Evolutionary conservation across 2,888 invertebrate genomes (phyloP).

Genomic region (Girardia tigrina): DNA sequence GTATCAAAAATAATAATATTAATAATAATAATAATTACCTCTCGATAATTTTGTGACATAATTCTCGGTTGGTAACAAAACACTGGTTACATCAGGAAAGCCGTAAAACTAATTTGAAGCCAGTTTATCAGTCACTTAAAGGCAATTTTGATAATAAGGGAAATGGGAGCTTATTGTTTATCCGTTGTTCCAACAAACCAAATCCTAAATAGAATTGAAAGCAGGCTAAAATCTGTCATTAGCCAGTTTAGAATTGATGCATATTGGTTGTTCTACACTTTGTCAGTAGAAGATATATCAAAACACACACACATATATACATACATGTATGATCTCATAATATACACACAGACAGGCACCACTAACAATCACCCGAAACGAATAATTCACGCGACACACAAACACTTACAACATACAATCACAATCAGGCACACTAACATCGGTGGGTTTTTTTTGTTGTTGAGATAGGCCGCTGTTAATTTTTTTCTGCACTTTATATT

Average conservation of each 20-base stretch:
- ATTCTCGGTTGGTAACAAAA: constrained; percentile 6
- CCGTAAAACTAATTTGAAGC: constrained; percentile 23
- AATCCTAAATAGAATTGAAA: neutral
- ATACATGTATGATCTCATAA: neutral
- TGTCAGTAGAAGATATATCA: neutral
- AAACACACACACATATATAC: too few species aligned
- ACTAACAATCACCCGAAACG: too few species aligned
- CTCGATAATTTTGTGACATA: constrained; percentile 15
- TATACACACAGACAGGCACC: constrained; percentile 6
- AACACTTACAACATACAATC: neutral
- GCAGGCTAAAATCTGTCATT: neutral
- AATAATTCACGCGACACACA: too few species aligned
- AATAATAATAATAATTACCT: neutral
- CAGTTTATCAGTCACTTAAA: constrained; percentile 16
- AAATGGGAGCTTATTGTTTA: constrained; percentile 23
- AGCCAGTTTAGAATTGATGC: neutral
- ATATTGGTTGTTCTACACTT: neutral
- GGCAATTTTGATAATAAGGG: constrained; percentile 19
- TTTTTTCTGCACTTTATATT: neutral
- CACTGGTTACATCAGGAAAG: constrained; percentile 23
- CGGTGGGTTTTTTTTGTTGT: neutral
- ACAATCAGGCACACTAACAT: neutral
- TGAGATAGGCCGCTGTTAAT: too few species aligned
- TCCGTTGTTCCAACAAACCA: constrained; percentile 20
- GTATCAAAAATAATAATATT: too few species aligned